Evolutionary conservation across 2,797 vertebrate species (phyloP).

Genomic region (Enteromius treurensis): DNA sequence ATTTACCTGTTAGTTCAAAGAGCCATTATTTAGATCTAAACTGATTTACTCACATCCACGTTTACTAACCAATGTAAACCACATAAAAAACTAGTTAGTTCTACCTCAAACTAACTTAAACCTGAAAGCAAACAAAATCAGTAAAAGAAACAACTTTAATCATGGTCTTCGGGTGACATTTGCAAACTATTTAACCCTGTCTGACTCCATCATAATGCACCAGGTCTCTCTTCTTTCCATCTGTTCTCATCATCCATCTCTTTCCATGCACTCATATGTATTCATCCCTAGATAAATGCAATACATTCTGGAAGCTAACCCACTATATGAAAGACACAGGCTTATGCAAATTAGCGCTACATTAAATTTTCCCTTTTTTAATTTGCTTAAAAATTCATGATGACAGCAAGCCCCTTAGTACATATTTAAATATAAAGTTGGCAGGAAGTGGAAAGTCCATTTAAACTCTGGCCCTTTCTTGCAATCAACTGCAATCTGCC

Average conservation of each 20-base stretch:
- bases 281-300: slow-evolving; percentile 8
- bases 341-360: background rate
- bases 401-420: background rate
- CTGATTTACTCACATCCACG: background rate
- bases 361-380: background rate
- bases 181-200: slow-evolving; percentile 44
- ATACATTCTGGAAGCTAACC: background rate
- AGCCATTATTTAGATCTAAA: slow-evolving; percentile 66
- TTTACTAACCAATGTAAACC: background rate
- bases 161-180: background rate
- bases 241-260: slow-evolving; percentile 53
- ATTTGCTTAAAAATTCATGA: background rate
- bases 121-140: background rate
- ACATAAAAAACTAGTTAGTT: background rate
- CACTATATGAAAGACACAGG: background rate
- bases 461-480: background rate
- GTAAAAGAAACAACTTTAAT: background rate
- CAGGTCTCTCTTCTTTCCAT: background rate
- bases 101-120: background rate
- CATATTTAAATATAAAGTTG: background rate
- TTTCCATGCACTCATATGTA: slow-evolving; percentile 19
- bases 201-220: slow-evolving; percentile 1
- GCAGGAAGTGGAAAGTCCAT: background rate
- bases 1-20: slow-evolving; percentile 74
- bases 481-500: background rate